A percentile compares a stretch with the other conserved stretches of the same genome.
Conservation (phyloP, 2,888 invertebrate genomes). For the Germaria angustata region DNA sequence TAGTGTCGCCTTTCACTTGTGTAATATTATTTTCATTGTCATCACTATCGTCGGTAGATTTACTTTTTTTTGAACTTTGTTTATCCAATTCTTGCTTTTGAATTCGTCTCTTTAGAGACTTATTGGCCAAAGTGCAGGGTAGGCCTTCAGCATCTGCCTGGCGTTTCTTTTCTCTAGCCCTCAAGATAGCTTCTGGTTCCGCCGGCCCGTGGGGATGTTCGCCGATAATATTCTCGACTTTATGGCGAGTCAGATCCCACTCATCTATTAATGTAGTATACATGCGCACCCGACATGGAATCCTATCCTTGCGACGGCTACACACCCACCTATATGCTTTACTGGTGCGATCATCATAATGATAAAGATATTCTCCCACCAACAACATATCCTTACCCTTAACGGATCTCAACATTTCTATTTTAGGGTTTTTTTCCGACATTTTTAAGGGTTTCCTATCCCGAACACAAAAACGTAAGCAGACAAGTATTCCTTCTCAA, state of each 20-base stretch:
- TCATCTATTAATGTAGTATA: slow-evolving; percentile 71
- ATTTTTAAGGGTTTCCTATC: slow-evolving; percentile 47
- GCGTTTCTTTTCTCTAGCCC: slow-evolving; percentile 75
- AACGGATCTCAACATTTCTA: slow-evolving; percentile 74
- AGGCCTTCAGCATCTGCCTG: slow-evolving; percentile 69
- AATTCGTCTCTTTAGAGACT: slow-evolving; percentile 61
- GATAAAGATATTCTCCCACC: slow-evolving; percentile 75
- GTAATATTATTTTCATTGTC: slow-evolving; percentile 28
- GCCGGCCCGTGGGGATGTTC: slow-evolving; percentile 74
- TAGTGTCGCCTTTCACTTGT: slow-evolving; percentile 11
- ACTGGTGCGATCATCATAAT: slow-evolving; percentile 74
- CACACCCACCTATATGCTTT: slow-evolving; percentile 76
- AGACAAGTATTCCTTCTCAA: neutral
- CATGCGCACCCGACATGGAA: slow-evolving; percentile 74
- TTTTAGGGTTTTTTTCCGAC: slow-evolving; percentile 65
- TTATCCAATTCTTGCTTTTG: slow-evolving; percentile 33
- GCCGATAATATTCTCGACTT: slow-evolving; percentile 71
- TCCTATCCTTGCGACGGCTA: slow-evolving; percentile 74
- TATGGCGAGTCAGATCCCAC: slow-evolving; percentile 71
- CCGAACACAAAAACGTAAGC: neutral
- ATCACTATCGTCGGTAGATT: slow-evolving; percentile 38
- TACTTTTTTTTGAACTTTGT: slow-evolving; percentile 1
- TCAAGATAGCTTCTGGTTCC: slow-evolving; percentile 73
- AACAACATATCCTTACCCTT: slow-evolving; percentile 77
- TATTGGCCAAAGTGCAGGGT: slow-evolving; percentile 67